These are phyloP conservation scores for Metaphire vulgaris DNA, from an alignment of 1,140 invertebrate species.

Conservation along the genomic window DNA sequence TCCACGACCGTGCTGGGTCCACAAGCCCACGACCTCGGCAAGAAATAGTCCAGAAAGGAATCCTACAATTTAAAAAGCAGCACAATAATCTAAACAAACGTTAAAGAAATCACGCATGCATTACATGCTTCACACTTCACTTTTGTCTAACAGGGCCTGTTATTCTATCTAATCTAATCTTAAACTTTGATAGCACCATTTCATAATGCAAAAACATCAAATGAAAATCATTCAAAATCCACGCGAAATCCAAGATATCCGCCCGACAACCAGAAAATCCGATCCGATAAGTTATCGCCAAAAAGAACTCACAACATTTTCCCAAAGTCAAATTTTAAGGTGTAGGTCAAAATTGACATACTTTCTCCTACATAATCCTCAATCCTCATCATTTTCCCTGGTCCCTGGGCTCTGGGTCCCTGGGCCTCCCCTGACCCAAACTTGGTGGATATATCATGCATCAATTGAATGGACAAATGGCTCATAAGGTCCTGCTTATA, in stretches of 20 bases:
- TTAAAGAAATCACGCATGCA: not conserved
- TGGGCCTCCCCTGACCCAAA: too few relatives aligned
- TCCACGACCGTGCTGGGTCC: constrained; percentile 33
- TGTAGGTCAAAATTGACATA: too few relatives aligned
- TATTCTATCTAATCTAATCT: not conserved
- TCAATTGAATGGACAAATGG: too few relatives aligned
- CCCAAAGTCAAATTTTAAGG: too few relatives aligned
- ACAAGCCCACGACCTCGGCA: constrained; percentile 50
- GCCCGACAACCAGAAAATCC: too few relatives aligned
- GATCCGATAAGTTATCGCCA: too few relatives aligned
- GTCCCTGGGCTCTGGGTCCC: too few relatives aligned
- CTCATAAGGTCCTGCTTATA: too few relatives aligned
- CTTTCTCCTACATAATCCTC: too few relatives aligned
- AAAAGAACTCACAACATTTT: too few relatives aligned
- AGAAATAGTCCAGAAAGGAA: constrained; percentile 44
- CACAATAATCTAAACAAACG: not conserved
- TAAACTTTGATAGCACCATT: not conserved
- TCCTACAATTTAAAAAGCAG: constrained; percentile 39
- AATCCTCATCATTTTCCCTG: too few relatives aligned
- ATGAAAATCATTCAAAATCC: not conserved
- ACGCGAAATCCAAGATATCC: not conserved
- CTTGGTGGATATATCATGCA: too few relatives aligned
- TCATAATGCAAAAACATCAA: not conserved
- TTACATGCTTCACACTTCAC: not conserved
- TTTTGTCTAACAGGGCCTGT: not conserved